Evolutionary conservation across 2,888 invertebrate species (phyloP).

Genomic region (Drosophila paucipuncta): DNA sequence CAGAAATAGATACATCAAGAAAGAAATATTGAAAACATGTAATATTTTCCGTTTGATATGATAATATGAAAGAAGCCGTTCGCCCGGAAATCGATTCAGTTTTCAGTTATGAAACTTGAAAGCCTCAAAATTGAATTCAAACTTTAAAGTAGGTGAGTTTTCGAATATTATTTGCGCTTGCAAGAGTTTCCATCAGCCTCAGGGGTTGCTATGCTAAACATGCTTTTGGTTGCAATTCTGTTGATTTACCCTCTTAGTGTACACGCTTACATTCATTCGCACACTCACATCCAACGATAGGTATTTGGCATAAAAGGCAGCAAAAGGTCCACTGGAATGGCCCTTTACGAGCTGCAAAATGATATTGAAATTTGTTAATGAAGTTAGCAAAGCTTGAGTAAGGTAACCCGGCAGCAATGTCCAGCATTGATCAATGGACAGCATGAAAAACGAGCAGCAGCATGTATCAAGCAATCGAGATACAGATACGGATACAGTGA

Average conservation of each 20-base stretch:
- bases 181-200: background rate
- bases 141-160: background rate
- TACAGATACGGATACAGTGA: constrained; percentile 8
- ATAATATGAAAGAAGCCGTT: background rate
- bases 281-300: background rate
- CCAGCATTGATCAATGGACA: constrained; percentile 23
- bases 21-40: background rate
- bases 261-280: constrained; percentile 1
- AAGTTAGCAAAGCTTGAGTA: constrained; percentile 58
- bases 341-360: constrained; percentile 46
- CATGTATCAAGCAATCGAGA: background rate
- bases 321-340: constrained; percentile 47
- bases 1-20: background rate
- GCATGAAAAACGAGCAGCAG: constrained; percentile 30
- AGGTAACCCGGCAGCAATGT: constrained; percentile 29
- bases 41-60: background rate
- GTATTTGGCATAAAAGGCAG: constrained; percentile 1
- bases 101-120: background rate
- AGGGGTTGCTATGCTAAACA: background rate
- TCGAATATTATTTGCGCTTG: background rate
- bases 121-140: background rate
- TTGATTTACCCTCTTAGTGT: constrained; percentile 15
- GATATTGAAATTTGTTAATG: constrained; percentile 80
- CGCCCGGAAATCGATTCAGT: background rate
- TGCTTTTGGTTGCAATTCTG: constrained; percentile 4